Base-by-base conservation (phyloP, 2,888 invertebrate genomes). In the Cremastinae sp. region DNA sequence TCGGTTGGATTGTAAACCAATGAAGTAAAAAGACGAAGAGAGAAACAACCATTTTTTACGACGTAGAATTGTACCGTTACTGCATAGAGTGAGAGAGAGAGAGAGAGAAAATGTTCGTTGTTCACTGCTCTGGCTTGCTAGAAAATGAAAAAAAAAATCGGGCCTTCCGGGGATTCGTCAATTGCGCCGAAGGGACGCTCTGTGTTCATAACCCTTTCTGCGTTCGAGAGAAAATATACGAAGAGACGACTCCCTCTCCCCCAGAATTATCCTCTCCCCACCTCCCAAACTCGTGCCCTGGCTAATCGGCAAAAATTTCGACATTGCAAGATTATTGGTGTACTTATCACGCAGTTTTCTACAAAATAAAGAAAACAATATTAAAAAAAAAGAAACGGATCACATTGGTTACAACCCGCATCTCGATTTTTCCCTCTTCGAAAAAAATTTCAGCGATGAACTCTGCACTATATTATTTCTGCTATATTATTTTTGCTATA, bases 271-370 rank as follows among this genome's bases (percentile, higher is more conserved):
- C 8, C 7, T 45, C 41, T 22, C 61, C 14, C 20, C 38, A 36
- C 22, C 12, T 54, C 51, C 62, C 62, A 8, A 68, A 69, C 78
- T 81, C 80, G 80, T 81, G 84, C 82, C 84, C 81, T 80, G 79
- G 83, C 82, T 80, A 84, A 86, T 87, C 84, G 86, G 84, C 85
- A 84, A 87, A 68, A 82, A 84, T 86, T 85, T 85, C 84, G 81
- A 87, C 86, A 87, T 85, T 86, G 86, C 86, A 87, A 87, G 85
- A 87, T 87, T 87, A 87, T 87, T 87, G 87, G 87, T 87, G 87
- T 87, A 87, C 87, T 87, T 87, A 87, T 87, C 87, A 85, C 84
- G 85, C 85, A 86, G 86, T 87, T 87, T 87, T 87, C 86, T 87
- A 87, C 86, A 86, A 86, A 87, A 87, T 87, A 86, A 87, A 87